Conservation (phyloP, 1,140 invertebrate genomes). For the Leptonema lineaticorne region DNA sequence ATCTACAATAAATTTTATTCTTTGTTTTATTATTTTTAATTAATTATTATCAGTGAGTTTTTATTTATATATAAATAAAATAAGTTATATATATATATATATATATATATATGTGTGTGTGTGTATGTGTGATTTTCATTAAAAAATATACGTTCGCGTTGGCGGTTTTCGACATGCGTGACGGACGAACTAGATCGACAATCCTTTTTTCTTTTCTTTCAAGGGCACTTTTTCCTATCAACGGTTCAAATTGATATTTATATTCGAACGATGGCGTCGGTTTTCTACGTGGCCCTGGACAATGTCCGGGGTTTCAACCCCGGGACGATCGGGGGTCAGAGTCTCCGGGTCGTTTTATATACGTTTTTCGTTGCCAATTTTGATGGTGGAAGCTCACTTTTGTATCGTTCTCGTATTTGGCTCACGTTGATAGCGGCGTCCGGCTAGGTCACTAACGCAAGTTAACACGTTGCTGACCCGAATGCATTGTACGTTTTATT, state of each 20-base stretch:
- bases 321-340: not conserved
- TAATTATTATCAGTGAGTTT: no score
- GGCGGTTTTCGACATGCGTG: not conserved
- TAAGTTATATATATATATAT: no score
- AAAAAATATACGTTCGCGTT: not conserved
- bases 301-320: no score
- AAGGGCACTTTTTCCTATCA: not conserved
- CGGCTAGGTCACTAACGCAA: conserved; percentile 14
- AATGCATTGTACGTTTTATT: not conserved
- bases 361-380: conserved; percentile 17
- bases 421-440: conserved; percentile 32
- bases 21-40: no score
- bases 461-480: conserved; percentile 1
- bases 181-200: not conserved
- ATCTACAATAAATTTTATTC: no score
- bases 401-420: conserved; percentile 28
- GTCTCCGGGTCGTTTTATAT: conserved; percentile 7
- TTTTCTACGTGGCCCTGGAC: conserved; percentile 6
- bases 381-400: not conserved
- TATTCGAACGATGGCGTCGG: conserved; percentile 9
- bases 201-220: not conserved
- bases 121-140: no score
- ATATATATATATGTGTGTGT: no score
- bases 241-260: conserved; percentile 26
- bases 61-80: no score